phyloP scores from a whole-genome alignment of 2,113 vertebrate genomes.

The Hiodon tergisus region DNA sequence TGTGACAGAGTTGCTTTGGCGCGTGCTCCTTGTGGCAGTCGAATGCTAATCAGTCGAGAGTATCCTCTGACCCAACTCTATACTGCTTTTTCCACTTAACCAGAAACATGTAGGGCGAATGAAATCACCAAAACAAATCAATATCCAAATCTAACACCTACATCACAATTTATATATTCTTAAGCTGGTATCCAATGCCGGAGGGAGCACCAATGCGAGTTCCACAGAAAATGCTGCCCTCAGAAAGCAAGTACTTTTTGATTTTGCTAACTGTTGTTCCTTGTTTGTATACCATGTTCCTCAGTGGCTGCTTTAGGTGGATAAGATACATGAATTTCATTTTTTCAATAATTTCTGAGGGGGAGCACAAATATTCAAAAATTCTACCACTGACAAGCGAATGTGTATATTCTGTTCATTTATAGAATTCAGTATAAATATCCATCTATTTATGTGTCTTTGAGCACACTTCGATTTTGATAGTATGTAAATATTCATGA shows the following conservation, averaged over 20 bases:
- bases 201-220: constrained; percentile 56
- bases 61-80: constrained; percentile 26
- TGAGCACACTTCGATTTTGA: too few relatives aligned
- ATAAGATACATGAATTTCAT: constrained; percentile 3
- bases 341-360: background rate
- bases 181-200: constrained; percentile 62
- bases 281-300: constrained; percentile 20
- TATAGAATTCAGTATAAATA: too few relatives aligned
- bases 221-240: constrained; percentile 66
- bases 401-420: background rate
- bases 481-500: background rate
- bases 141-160: constrained; percentile 48
- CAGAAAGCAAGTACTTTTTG: constrained; percentile 61
- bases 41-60: constrained; percentile 25
- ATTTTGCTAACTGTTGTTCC: constrained; percentile 36
- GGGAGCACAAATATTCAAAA: background rate
- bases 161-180: constrained; percentile 56
- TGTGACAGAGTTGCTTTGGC: constrained; percentile 31
- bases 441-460: too few relatives aligned
- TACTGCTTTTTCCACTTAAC: constrained; percentile 22
- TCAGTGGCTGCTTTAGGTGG: background rate
- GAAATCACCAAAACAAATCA: constrained; percentile 34
- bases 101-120: constrained; percentile 30
- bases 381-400: background rate
- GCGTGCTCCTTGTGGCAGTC: constrained; percentile 17